These are phyloP conservation scores for Cenopis cana DNA, from an alignment of 2,888 invertebrate genomes.

Conservation along the genomic window DNA sequence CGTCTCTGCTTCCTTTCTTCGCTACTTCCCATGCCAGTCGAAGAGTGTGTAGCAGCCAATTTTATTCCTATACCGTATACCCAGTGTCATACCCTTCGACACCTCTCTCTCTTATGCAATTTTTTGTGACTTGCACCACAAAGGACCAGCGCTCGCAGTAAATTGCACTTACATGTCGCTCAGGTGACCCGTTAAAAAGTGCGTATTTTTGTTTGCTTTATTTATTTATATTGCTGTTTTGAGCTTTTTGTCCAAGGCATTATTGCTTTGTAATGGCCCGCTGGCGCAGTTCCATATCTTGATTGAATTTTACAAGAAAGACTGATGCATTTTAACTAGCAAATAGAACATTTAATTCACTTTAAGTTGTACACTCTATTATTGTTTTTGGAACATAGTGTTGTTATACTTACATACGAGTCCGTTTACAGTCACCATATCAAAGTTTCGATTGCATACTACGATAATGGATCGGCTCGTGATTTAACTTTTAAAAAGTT, in stretches of 20 bases:
- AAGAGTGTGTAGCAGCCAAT: too few species aligned
- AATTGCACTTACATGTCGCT: constrained; percentile 70
- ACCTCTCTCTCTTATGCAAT: too few species aligned
- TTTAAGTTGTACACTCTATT: not conserved
- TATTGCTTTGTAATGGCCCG: constrained; percentile 59
- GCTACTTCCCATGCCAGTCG: too few species aligned
- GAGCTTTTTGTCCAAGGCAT: constrained; percentile 51
- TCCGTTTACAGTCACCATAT: not conserved
- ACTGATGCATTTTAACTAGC: constrained; percentile 4
- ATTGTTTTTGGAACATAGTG: not conserved
- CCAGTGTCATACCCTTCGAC: too few species aligned
- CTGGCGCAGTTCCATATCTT: constrained; percentile 11
- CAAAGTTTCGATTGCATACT: too few species aligned
- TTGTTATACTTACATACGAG: not conserved
- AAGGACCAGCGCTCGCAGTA: constrained; percentile 51
- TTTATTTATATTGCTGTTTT: constrained; percentile 53
- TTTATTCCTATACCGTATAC: too few species aligned
- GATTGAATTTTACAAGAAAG: constrained; percentile 6
- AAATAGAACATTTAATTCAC: not conserved
- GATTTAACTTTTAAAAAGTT: too few species aligned
- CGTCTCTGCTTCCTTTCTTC: too few species aligned
- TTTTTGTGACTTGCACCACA: constrained; percentile 45
- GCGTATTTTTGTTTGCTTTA: constrained; percentile 56
- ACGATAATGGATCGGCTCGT: too few species aligned
- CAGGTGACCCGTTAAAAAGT: constrained; percentile 64